Percentiles rank a stretch among this genome's conserved stretches.
Evolutionary conservation across 2,113 vertebrate species (phyloP).

Genomic region (Amphiprion ocellaris): DNA sequence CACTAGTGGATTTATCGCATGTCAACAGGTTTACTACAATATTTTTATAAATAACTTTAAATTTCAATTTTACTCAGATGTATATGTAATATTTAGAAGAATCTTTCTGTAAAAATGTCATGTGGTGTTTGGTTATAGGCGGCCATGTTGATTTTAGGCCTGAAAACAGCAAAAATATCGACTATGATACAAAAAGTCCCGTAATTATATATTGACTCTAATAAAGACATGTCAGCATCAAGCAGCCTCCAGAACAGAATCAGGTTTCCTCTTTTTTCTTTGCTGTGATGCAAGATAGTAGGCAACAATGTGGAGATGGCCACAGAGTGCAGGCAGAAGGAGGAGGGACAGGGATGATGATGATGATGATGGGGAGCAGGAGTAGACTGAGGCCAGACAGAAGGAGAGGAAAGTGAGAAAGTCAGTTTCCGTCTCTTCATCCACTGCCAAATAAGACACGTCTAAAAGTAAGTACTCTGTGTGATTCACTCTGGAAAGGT

Average conservation of each 20-base stretch:
- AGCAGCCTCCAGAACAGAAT: slow-evolving; percentile 16
- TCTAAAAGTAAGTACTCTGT: neutral
- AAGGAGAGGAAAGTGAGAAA: slow-evolving; percentile 11
- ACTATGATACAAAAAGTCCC: too few relatives aligned
- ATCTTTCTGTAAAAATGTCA: too few relatives aligned
- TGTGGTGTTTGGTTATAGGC: too few relatives aligned
- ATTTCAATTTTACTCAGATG: too few relatives aligned
- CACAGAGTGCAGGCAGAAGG: slow-evolving; percentile 6
- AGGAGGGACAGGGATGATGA: neutral
- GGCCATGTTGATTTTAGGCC: too few relatives aligned
- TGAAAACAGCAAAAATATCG: too few relatives aligned
- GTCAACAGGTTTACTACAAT: too few relatives aligned
- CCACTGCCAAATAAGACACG: neutral
- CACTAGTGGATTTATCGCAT: too few relatives aligned
- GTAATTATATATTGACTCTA: too few relatives aligned
- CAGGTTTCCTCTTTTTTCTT: slow-evolving; percentile 23
- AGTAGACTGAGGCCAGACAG: neutral
- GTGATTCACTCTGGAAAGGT: neutral
- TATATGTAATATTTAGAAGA: too few relatives aligned
- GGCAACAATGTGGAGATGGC: slow-evolving; percentile 16
- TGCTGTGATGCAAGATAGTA: slow-evolving; percentile 8
- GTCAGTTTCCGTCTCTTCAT: neutral
- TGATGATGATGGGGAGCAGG: neutral
- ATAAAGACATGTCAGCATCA: neutral
- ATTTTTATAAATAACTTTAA: too few relatives aligned